A percentile compares a stretch with the other conserved stretches of the same genome.
Evolutionary conservation across 2,888 invertebrate genomes (phyloP).

Genomic region (Conus canariensis): DNA sequence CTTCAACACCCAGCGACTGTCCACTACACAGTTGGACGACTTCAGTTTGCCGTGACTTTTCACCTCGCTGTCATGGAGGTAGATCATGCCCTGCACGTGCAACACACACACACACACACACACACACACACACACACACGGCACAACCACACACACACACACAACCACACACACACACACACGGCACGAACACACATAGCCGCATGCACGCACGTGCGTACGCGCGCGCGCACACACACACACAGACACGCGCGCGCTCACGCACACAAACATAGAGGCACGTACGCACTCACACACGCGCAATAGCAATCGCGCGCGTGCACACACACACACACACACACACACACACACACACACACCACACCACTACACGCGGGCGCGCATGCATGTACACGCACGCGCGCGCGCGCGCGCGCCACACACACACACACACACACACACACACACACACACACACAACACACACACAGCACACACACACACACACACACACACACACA

Average conservation of each 20-base stretch:
- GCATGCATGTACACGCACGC: too few species aligned
- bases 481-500: background rate
- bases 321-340: conserved; percentile 5
- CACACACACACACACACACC: background rate
- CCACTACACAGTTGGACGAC: conserved; percentile 92
- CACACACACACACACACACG: background rate
- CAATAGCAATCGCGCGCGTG: background rate
- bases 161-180: background rate
- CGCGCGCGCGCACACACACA: background rate
- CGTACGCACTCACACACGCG: background rate
- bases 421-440: background rate
- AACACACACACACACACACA: background rate
- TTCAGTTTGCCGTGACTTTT: conserved; percentile 91
- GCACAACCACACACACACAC: background rate
- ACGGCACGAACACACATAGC: background rate
- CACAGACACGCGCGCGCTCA: background rate
- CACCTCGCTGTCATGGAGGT: conserved; percentile 91
- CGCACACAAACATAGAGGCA: too few species aligned
- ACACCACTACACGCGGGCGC: too few species aligned
- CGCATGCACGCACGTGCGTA: background rate
- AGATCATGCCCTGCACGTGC: conserved; percentile 87
- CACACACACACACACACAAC: background rate
- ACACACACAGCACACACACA: too few species aligned
- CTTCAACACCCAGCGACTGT: conserved; percentile 92
- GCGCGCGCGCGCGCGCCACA: too few species aligned